Conservation (phyloP, 1,140 invertebrate genomes). For the Plectrocnemia conspersa region DNA sequence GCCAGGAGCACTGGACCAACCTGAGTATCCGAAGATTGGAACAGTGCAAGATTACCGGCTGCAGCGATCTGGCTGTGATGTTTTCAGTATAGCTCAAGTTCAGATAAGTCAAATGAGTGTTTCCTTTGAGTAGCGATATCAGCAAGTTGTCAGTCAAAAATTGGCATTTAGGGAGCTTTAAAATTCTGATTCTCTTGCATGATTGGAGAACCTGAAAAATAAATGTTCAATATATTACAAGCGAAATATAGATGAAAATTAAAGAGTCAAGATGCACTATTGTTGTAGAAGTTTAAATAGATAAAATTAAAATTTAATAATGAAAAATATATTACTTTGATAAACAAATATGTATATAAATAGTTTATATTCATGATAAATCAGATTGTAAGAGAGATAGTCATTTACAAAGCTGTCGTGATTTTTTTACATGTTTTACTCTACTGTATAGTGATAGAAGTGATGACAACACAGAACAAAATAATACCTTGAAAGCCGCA, state of each 20-base stretch:
- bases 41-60: constrained; percentile 55
- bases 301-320: no score
- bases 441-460: no score
- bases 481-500: constrained; percentile 42
- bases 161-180: constrained; percentile 51
- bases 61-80: constrained; percentile 52
- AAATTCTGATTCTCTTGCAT: constrained; percentile 46
- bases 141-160: constrained; percentile 49
- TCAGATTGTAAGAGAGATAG: no score
- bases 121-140: constrained; percentile 49
- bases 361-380: no score
- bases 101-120: constrained; percentile 46
- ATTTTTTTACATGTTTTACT: no score
- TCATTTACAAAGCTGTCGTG: no score
- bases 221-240: background rate
- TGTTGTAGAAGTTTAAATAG: no score
- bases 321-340: no score
- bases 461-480: background rate
- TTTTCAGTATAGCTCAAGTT: constrained; percentile 54
- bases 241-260: background rate
- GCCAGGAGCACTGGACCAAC: constrained; percentile 51
- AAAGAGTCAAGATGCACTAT: no score
- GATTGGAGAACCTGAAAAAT: constrained; percentile 47
- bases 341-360: no score
- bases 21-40: constrained; percentile 50